These are phyloP conservation scores for Pantherophis guttatus DNA, from an alignment of 2,113 vertebrate genomes.

Conservation along the genomic window DNA sequence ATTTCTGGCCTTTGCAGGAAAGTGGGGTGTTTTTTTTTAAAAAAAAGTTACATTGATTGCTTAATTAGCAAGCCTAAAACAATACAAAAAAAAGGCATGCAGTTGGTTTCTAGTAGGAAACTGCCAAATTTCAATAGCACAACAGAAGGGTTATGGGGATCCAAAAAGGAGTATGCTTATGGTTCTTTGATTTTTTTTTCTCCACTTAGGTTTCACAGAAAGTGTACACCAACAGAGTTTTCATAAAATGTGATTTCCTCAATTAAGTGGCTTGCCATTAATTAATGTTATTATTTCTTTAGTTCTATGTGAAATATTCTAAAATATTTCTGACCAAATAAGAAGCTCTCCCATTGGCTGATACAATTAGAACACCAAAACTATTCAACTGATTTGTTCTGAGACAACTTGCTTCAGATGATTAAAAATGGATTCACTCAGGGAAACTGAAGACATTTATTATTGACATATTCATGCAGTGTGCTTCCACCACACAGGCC, in stretches of 20 bases:
- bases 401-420: neutral
- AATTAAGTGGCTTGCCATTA: neutral
- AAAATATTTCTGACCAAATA: neutral
- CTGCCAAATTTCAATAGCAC: neutral
- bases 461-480: neutral
- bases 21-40: neutral
- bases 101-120: neutral
- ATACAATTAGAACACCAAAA: neutral
- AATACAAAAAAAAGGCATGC: neutral
- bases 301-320: neutral
- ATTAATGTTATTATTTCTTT: neutral
- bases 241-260: neutral
- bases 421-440: neutral
- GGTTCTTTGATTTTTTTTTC: neutral
- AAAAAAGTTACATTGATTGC: neutral
- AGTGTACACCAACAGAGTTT: neutral
- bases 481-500: neutral
- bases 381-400: neutral
- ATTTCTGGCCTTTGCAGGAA: neutral
- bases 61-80: neutral
- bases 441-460: neutral
- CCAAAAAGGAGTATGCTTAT: neutral
- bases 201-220: neutral
- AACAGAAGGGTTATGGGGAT: neutral
- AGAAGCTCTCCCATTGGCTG: neutral